phyloP scores from a whole-genome alignment of 2,888 invertebrate species.

The Drosophila lacicola region DNA sequence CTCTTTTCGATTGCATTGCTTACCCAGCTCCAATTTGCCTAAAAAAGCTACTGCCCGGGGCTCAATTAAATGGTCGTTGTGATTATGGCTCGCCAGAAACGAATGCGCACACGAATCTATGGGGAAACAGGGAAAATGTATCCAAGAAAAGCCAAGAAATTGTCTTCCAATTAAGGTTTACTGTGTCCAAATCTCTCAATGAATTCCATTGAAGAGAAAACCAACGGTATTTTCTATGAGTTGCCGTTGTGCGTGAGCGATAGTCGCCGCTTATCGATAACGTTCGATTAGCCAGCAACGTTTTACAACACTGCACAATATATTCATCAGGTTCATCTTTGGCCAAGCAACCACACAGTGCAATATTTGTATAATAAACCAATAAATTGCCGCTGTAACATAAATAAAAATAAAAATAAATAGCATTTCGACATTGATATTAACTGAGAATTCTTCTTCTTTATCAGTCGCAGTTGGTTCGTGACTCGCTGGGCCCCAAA shows the following conservation, averaged over 20 bases:
- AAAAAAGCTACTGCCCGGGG: conserved; percentile 22
- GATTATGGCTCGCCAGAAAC: conserved; percentile 36
- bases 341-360: too few relatives aligned
- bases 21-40: conserved; percentile 32
- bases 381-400: not conserved
- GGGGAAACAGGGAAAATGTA: too few relatives aligned
- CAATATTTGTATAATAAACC: not conserved
- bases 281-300: not conserved
- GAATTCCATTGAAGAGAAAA: too few relatives aligned
- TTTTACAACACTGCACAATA: conserved; percentile 11
- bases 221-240: too few relatives aligned
- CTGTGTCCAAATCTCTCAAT: too few relatives aligned
- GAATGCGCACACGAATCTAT: conserved; percentile 4
- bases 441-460: conserved; percentile 45
- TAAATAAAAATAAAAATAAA: not conserved
- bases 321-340: not conserved
- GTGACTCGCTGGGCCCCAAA: conserved; percentile 35
- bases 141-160: too few relatives aligned
- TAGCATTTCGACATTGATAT: conserved; percentile 33
- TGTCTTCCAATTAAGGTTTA: too few relatives aligned
- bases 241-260: not conserved
- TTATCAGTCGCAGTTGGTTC: conserved; percentile 36
- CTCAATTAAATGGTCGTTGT: conserved; percentile 43
- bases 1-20: conserved; percentile 28
- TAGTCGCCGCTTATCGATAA: not conserved